A percentile compares a stretch with the other conserved stretches of the same genome.
These are phyloP conservation scores for Mycalesis mineus DNA, from an alignment of 2,888 invertebrate species.

Conservation along the genomic window DNA sequence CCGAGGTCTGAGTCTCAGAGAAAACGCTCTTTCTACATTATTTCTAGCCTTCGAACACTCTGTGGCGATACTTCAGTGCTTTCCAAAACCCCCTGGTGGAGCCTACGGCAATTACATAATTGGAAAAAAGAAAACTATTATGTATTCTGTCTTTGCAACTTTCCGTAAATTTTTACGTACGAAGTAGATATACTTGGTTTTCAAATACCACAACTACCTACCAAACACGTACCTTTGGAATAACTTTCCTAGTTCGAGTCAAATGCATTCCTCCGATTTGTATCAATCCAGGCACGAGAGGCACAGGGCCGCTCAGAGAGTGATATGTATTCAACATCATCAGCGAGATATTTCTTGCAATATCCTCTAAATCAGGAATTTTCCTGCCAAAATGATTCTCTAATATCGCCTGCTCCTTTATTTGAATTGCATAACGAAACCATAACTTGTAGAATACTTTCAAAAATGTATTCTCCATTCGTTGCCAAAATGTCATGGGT, in stretches of 20 bases:
- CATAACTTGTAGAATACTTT: slow-evolving; percentile 52
- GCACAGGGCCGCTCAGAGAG: slow-evolving; percentile 73
- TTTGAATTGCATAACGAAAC: slow-evolving; percentile 42
- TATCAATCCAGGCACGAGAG: slow-evolving; percentile 76
- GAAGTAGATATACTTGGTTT: no score
- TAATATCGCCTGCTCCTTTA: slow-evolving; percentile 38
- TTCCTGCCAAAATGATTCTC: slow-evolving; percentile 51
- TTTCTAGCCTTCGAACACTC: no score
- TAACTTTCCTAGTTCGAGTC: slow-evolving; percentile 38
- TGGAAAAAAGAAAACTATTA: no score
- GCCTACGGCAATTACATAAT: no score
- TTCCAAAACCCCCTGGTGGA: no score
- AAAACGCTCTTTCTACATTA: no score
- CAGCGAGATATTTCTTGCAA: slow-evolving; percentile 63
- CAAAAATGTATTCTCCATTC: slow-evolving; percentile 61
- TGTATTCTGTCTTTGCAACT: no score
- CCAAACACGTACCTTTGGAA: slow-evolving; percentile 25
- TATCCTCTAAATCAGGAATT: slow-evolving; percentile 56
- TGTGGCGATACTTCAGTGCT: no score
- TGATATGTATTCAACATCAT: slow-evolving; percentile 76
- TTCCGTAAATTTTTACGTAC: no score
- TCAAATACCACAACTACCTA: no score
- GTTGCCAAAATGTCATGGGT: slow-evolving; percentile 71
- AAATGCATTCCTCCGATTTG: slow-evolving; percentile 81
- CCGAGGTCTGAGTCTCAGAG: no score